Conservation (phyloP, 2,113 vertebrate species). For the Sinocyclocheilus anophthalmus region DNA sequence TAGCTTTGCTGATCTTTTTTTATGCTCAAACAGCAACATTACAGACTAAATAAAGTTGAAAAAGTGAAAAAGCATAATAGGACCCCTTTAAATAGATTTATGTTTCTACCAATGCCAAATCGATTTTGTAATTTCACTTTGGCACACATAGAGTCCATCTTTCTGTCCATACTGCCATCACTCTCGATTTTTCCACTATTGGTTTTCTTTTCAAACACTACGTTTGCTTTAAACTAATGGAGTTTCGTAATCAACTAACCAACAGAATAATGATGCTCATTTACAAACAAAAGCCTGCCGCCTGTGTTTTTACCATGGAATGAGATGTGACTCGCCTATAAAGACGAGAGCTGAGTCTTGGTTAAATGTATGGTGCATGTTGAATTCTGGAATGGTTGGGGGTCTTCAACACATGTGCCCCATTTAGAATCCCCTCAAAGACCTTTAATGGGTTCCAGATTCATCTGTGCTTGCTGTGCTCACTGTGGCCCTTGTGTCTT, state of each 20-base stretch:
- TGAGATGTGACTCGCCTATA: slow-evolving; percentile 12
- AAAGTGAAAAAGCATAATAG: no score
- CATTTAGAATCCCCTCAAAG: slow-evolving; percentile 47
- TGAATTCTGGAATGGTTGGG: background rate
- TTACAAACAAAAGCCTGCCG: slow-evolving; percentile 12
- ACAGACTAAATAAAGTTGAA: no score
- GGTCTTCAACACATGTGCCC: slow-evolving; percentile 53
- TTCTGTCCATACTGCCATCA: background rate
- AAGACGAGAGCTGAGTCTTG: background rate
- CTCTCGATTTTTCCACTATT: background rate
- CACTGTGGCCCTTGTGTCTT: slow-evolving; percentile 62
- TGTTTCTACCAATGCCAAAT: background rate
- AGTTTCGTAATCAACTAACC: slow-evolving; percentile 15
- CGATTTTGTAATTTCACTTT: background rate
- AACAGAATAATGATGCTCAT: slow-evolving; percentile 11
- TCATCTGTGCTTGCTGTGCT: slow-evolving; percentile 57
- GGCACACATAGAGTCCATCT: background rate
- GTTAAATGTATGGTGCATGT: slow-evolving; percentile 20
- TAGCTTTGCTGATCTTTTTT: no score
- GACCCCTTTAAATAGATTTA: background rate
- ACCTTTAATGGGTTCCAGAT: slow-evolving; percentile 70
- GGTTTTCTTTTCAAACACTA: background rate
- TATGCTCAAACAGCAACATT: no score
- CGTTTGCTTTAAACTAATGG: background rate
- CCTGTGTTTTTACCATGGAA: slow-evolving; percentile 5